Base-by-base conservation (phyloP, 1,140 invertebrate genomes). In the Globodera ellingtonae region DNA sequence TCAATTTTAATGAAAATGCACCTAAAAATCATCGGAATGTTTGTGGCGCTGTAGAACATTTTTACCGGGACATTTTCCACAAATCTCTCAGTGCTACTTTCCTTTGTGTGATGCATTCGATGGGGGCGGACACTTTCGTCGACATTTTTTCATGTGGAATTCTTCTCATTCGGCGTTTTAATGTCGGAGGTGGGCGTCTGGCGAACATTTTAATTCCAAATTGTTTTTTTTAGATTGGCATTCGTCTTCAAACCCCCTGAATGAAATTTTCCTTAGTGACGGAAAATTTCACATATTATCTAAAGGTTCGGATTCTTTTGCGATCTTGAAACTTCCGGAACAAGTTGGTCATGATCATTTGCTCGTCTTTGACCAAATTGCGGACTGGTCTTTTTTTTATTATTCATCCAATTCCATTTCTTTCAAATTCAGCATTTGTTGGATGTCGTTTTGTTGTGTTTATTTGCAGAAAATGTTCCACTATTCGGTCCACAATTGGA, bases 391-490 rank as follows among this genome's bases (percentile, higher is more conserved):
- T 13, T 18, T 75, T 21, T 44, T 9, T 56, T n/a, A n/a, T 66
- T 35, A 8, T 18, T 0, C 6, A 75, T 44, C 3, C 46, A 52
- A 3, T 67, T 35, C 5, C 48, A 48, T 76, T 13, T 15, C 1
- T 24, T 67, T 69, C 44, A 0, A 21, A 66, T 75, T 65, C 10
- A 80, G 79, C 24, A 13, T 67, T 24, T 80, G 79, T 52, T 80
- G 79, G 73, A 80, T 80, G 8, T 76, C 79, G 15, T 80, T 78
- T 69, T 67, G n/a, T 69, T 52, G 48, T 48, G 44, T 75, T 47
- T 80, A 80, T 44, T 46, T 79, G 9, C 73, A 66, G 50, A 71
- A 79, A 48, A 79, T 79, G 79, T 71, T 79, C 52, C 48, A 18
- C n/a, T 79, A 79, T 77, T 46, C 15, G 6, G 67, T 65, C 13